Evolutionary conservation across 2,113 vertebrate species (phyloP), one percentile per base, ranked within the genome.

Genomic region (Balaeniceps rex): DNA sequence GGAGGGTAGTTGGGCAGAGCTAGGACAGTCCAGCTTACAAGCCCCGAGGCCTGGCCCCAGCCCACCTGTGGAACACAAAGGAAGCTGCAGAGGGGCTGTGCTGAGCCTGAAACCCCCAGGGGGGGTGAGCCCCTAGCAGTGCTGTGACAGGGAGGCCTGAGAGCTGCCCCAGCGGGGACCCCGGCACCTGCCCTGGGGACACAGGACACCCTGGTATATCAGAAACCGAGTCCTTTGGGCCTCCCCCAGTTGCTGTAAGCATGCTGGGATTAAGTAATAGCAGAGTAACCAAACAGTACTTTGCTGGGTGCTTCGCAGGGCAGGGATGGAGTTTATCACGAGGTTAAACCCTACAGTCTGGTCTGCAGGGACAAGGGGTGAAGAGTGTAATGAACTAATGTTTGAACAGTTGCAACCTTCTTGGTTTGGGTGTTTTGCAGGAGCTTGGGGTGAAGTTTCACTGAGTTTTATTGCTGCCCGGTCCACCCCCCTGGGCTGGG

Each of bases 381-480:
- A 10, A 46, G 31, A 68, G 7, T 1, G 3, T 5, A 24, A 47
- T 1, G 4, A 63, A 49, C 0, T 0, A 1, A 19, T 19, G 19
- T 31, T 46, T 52, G 31, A 82, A 34, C 9, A 21, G 31, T 17
- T 44, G 36, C 47, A 57, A 1, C 25, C 55, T 33, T 52, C 66
- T 49, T 40, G 34, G 7, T 58, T 11, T 72, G 25, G 13, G 42
- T 21, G 51, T 60, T 88, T 57, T 42, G 23, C 4, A 78, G 40
- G 28, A 74, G 51, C 40, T 33, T 42, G 66, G 33, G 5, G 17
- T 16, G 52, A n/a, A 54, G 38, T 55, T 90, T 68, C 49, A 71
- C 7, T 4, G 11, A 36, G 47, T 46, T 83, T 42, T 64, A 60
- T 13, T 72, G 49, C 44, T 76, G 47, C 16, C 44, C 33, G 25